These are phyloP conservation scores for Mythimna impura DNA, from an alignment of 2,888 invertebrate species.

Conservation along the genomic window DNA sequence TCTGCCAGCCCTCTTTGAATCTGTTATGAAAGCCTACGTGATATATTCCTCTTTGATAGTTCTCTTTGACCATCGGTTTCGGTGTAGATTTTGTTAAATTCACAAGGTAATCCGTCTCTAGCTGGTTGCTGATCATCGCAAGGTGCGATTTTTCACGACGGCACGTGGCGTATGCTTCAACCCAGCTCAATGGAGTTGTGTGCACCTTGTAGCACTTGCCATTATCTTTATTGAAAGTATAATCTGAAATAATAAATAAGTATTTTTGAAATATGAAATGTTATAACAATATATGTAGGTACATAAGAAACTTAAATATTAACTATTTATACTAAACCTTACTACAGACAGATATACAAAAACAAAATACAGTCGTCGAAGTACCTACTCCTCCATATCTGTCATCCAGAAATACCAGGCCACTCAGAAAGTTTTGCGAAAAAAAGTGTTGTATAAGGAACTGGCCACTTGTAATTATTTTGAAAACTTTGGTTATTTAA, in stretches of 20 bases:
- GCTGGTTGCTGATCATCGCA: constrained; percentile 73
- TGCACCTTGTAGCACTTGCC: constrained; percentile 82
- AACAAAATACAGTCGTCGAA: no score
- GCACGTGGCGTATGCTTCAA: constrained; percentile 75
- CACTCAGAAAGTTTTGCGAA: no score
- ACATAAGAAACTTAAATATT: neutral
- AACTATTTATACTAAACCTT: no score
- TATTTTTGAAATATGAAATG: no score
- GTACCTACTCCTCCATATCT: no score
- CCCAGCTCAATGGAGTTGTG: constrained; percentile 76
- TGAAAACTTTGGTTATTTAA: no score
- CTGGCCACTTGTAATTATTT: no score
- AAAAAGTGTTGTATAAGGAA: no score
- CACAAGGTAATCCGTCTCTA: constrained; percentile 34
- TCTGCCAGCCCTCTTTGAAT: constrained; percentile 67
- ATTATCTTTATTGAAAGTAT: constrained; percentile 65
- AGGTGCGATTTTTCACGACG: constrained; percentile 64
- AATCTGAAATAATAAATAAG: constrained; percentile 67
- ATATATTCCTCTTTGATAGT: constrained; percentile 51
- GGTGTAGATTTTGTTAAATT: constrained; percentile 11
- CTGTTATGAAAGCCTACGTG: constrained; percentile 69
- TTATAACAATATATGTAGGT: neutral
- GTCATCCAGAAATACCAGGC: no score
- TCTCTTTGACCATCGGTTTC: constrained; percentile 1
- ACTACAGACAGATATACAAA: no score